phyloP scores from a whole-genome alignment of 2,797 vertebrate species.

The Sebastes nivosus region DNA sequence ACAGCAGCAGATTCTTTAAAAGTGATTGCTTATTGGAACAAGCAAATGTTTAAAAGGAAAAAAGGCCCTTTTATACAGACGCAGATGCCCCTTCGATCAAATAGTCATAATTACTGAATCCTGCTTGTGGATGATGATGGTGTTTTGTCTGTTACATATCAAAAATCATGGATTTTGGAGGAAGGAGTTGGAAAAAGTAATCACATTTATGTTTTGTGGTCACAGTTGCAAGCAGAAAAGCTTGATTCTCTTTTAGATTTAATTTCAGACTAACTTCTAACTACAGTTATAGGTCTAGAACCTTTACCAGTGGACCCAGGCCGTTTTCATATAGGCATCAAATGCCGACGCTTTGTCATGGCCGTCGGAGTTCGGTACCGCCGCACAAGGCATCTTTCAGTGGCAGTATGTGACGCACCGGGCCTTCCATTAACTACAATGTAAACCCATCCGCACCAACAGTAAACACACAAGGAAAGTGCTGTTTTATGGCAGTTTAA shows the following conservation, averaged over 20 bases:
- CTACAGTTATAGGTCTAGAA: not conserved
- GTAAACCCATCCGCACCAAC: too few species aligned
- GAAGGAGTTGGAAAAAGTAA: not conserved
- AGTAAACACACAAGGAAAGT: too few species aligned
- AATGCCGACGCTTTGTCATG: too few species aligned
- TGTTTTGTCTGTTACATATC: not conserved
- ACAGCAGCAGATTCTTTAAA: not conserved
- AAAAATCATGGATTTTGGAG: not conserved
- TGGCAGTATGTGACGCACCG: accelerated
- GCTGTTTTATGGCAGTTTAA: too few species aligned
- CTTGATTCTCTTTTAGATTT: not conserved
- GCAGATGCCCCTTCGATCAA: not conserved
- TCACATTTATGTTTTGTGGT: not conserved
- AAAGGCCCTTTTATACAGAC: not conserved
- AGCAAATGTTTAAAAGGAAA: not conserved
- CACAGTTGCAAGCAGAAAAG: not conserved
- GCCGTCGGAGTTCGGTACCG: too few species aligned
- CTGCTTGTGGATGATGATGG: not conserved
- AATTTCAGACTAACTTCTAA: not conserved
- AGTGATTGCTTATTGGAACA: not conserved
- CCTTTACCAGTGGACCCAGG: not conserved
- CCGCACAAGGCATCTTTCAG: too few species aligned
- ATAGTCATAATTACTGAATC: not conserved
- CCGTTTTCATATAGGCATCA: too few species aligned
- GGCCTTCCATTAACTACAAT: too few species aligned